Base-by-base conservation (phyloP, 2,797 vertebrate species). In the Sciurus vulgaris region DNA sequence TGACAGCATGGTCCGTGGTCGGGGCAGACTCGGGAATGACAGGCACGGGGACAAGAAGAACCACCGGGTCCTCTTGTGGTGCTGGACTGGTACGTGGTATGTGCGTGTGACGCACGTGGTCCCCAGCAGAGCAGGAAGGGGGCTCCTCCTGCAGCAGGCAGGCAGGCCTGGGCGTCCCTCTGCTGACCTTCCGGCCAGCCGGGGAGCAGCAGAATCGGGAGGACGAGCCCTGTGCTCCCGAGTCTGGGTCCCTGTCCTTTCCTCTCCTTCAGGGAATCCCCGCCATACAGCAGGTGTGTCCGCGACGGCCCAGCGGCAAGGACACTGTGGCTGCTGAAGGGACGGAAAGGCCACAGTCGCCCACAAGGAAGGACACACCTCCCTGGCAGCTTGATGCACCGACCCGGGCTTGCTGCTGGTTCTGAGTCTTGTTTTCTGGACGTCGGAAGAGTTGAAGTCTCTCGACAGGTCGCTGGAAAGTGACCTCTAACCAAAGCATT, bases 21-120 rank as follows among this genome's bases (percentile, higher is more conserved):
- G 3, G 59, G 17, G n/a, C 20, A 33, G 33, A 38, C 0, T 4
- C 15, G 30, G 26, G 33, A 22, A 1, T 12, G 2, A 5, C 0
- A 6, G 47, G 15, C 59, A 13, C 3, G 28, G 26, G 30, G 11
- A 63, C 26, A 11, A 2, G 20, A 24, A 20, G 54, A 24, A 24
- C 5, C 8, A 22, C 59, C 59, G 26, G 59, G 22, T 33, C 63
- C 30, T 33, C 63, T 33, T 13, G 13, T 24, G 44, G 9, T 14
- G 6, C 9, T 41, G 6, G 18, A 78, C 35, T 7, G 38, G n/a
- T n/a, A 59, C 74, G 3, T 41, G 20, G 67, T 20, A 9, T 8
- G 12, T 12, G 59, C 47, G 6, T 33, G 28, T 15, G 30, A 30
- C 6, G 30, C 63, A 33, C 30, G 0, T 65, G 30, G 63, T 65